phyloP scores from a whole-genome alignment of 2,888 invertebrate species.

The Lampropteryx suffumata region DNA sequence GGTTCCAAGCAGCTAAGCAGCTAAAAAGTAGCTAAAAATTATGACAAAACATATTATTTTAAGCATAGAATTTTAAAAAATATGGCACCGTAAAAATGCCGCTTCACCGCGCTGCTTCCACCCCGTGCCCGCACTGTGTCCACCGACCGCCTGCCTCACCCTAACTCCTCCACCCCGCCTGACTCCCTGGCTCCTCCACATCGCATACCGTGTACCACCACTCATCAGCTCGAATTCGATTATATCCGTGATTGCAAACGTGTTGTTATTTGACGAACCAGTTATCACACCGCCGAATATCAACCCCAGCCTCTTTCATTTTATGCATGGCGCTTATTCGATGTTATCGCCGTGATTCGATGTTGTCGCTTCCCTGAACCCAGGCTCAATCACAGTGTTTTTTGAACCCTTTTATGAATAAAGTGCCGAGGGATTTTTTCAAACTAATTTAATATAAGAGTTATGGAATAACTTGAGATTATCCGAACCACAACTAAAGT shows the following conservation, averaged over 20 bases:
- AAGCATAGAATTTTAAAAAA: constrained; percentile 44
- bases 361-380: constrained; percentile 53
- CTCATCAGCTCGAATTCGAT: constrained; percentile 65
- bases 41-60: constrained; percentile 30
- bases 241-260: constrained; percentile 44
- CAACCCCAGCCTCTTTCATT: constrained; percentile 38
- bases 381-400: neutral
- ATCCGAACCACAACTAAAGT: too few relatives aligned
- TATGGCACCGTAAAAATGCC: constrained; percentile 57
- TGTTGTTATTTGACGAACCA: constrained; percentile 46
- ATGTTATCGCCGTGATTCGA: constrained; percentile 65
- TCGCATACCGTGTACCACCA: constrained; percentile 74
- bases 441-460: too few relatives aligned
- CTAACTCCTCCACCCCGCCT: constrained; percentile 36
- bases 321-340: constrained; percentile 73
- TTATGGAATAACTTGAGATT: too few relatives aligned
- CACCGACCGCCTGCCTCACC: constrained; percentile 16
- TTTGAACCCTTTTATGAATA: constrained; percentile 1
- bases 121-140: constrained; percentile 55
- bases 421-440: constrained; percentile 4
- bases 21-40: constrained; percentile 28
- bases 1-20: constrained; percentile 23
- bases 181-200: constrained; percentile 41
- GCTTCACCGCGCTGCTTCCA: constrained; percentile 71
- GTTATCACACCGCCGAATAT: constrained; percentile 40